Base-by-base conservation (phyloP, 2,113 vertebrate species). In the Ranitomeya variabilis region DNA sequence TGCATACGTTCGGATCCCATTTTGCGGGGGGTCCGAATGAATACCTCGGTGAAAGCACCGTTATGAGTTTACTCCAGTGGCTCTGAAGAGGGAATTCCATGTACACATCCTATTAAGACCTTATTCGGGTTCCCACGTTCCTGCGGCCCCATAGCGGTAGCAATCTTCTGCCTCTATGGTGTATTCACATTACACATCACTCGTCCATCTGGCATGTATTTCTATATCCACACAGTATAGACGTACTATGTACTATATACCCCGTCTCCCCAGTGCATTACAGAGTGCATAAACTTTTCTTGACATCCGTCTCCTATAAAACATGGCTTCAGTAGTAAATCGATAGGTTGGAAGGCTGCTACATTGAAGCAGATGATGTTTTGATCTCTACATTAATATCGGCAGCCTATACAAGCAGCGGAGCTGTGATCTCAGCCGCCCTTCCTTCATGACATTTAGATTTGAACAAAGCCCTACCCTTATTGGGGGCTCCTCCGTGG, bases 371-470 rank as follows among this genome's bases (percentile, higher is more conserved):
- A 59, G 54, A n/a, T 54, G 76, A 78, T 59, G 78, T 60, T 23
- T 23, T 80, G 55, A 23, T 59, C 11, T 23, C 23, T 57, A 80
- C 54, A 80, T 80, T 80, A 80, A 80, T 59, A 59, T 26, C 54
- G 16, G 55, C 21, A 23, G 52, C 52, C 21, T 57, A 80, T 80
- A 55, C 52, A 80, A 23, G 37, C 51, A 7, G 12, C 9, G n/a
- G 76, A 78, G 19, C 76, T n/a, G 76, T 74, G 71, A 74, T 78
- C 76, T 54, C 19, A 10, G 8, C 76, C 76, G 21, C 76, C 76
- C 76, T 78, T 78, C 51, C 45, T 78, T n/a, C 10, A 14, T 78
- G 76, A 78, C 76, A 78, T 78, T 78, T 78, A 78, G 76, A 54
- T 54, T 1, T 54, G 76, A 78, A 78, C 76, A 78, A 78, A 78